Percentiles rank a stretch among this genome's conserved stretches.
Evolutionary conservation across 2,797 vertebrate genomes (phyloP).

Genomic region (Rhincodon typus): DNA sequence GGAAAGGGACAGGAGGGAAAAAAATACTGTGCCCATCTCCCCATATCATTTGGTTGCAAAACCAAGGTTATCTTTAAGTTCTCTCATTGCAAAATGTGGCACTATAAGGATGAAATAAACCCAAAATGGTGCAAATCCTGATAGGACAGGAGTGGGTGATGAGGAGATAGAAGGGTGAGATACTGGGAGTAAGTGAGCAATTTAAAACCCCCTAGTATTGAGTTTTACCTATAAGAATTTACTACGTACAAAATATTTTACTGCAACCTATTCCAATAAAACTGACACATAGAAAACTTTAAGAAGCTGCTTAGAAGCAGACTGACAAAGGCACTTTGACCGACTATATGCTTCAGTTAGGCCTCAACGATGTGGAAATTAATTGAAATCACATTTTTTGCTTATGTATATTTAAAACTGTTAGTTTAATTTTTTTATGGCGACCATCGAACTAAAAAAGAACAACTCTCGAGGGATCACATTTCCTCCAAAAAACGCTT

Average conservation of each 20-base stretch:
- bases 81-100: not conserved
- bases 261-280: not conserved
- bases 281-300: not conserved
- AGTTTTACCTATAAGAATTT: not conserved
- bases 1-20: not conserved
- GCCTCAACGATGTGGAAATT: not conserved
- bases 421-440: not conserved
- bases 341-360: not conserved
- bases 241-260: not conserved
- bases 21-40: not conserved
- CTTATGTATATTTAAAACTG: not conserved
- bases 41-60: not conserved
- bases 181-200: not conserved
- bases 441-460: not conserved
- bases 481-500: not conserved
- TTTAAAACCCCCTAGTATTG: not conserved
- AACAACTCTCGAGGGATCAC: not conserved
- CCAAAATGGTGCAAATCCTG: not conserved
- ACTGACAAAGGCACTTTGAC: not conserved
- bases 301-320: not conserved
- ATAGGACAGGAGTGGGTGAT: not conserved
- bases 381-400: constrained; percentile 14
- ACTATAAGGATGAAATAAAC: not conserved
- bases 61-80: not conserved
- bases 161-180: too few species aligned